Conservation (phyloP, 2,888 invertebrate species). For the Leptinotarsa juncta region DNA sequence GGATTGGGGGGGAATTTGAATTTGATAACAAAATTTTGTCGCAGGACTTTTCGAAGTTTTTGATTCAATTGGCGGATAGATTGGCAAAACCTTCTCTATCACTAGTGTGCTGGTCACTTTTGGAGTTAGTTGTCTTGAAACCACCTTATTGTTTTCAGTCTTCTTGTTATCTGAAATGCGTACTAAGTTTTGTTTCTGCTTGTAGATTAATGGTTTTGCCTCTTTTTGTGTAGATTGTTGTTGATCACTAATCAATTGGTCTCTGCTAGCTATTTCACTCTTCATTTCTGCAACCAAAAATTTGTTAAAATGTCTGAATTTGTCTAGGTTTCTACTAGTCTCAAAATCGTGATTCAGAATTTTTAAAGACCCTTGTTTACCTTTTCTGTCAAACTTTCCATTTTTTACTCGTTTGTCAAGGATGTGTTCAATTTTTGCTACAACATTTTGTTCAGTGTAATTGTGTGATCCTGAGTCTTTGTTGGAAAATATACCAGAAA, state of each 20-base stretch:
- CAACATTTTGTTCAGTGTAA: not conserved
- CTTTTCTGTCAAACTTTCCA: not conserved
- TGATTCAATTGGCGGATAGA: not conserved
- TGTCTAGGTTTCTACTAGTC: not conserved
- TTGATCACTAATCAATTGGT: not conserved
- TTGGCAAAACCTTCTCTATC: not conserved
- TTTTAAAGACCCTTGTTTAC: not conserved
- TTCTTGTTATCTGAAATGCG: not conserved
- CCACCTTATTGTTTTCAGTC: not conserved
- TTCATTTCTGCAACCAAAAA: constrained; percentile 12
- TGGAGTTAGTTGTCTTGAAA: not conserved
- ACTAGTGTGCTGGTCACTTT: not conserved
- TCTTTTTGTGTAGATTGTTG: not conserved
- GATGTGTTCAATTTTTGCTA: not conserved
- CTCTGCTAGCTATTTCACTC: not conserved
- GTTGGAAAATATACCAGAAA: not conserved
- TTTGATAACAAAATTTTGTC: constrained; percentile 7
- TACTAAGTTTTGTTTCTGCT: not conserved
- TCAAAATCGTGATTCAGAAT: not conserved
- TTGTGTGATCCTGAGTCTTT: not conserved
- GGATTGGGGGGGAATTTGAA: constrained; percentile 6
- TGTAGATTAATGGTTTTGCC: not conserved
- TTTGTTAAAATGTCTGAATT: constrained; percentile 16
- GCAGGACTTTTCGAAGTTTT: not conserved
- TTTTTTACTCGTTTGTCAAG: not conserved